These are phyloP conservation scores for Orthosia cruda DNA, from an alignment of 2,888 invertebrate genomes.

Conservation along the genomic window DNA sequence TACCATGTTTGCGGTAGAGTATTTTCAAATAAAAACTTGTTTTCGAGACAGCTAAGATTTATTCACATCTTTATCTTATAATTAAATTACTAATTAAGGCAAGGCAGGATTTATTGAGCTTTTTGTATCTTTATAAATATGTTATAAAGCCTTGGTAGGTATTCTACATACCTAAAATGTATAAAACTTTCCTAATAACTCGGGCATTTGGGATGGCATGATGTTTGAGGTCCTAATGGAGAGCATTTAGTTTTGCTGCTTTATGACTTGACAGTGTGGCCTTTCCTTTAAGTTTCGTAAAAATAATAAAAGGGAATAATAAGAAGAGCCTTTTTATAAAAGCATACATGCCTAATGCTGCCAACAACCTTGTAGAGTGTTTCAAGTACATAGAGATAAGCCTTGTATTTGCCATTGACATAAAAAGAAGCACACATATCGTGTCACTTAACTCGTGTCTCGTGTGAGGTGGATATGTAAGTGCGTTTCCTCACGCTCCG, in stretches of 20 bases:
- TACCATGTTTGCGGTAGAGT: neutral
- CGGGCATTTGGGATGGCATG: slow-evolving; percentile 6
- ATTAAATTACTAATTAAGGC: too few relatives aligned
- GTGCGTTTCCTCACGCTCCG: too few relatives aligned
- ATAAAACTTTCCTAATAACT: slow-evolving; percentile 19
- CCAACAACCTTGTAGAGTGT: neutral
- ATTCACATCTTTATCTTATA: neutral
- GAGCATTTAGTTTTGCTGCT: slow-evolving; percentile 19
- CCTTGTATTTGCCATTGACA: too few relatives aligned
- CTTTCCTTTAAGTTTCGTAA: slow-evolving; percentile 5
- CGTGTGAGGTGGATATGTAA: too few relatives aligned
- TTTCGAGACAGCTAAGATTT: neutral
- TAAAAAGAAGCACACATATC: too few relatives aligned
- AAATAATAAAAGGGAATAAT: slow-evolving; percentile 23
- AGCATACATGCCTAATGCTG: neutral
- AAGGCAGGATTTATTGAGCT: too few relatives aligned
- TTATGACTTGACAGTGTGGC: slow-evolving; percentile 19
- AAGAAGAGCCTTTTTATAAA: neutral
- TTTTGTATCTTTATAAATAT: too few relatives aligned
- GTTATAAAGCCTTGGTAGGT: neutral
- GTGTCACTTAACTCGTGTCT: too few relatives aligned
- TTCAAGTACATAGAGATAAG: too few relatives aligned
- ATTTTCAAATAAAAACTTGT: slow-evolving; percentile 1
- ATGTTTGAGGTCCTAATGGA: neutral
- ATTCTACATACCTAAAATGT: too few relatives aligned